A percentile compares a stretch with the other conserved stretches of the same genome.
Evolutionary conservation across 1,140 invertebrate species (phyloP).

Genomic region (Lasioglossum baleicum): DNA sequence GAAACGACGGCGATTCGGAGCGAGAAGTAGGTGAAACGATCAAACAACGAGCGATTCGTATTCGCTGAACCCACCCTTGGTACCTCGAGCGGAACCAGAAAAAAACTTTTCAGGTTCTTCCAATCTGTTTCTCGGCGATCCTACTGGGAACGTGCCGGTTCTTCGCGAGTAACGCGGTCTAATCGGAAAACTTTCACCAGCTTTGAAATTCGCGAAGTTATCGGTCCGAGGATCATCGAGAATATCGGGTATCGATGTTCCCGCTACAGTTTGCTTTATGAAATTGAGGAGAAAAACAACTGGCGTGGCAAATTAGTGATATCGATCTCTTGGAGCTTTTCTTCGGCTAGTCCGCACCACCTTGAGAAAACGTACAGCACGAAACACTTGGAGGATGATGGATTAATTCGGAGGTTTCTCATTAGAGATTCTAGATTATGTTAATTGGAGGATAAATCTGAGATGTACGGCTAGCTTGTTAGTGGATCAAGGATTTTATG

Average conservation of each 20-base stretch:
- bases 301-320: not conserved
- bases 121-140: not conserved
- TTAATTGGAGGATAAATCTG: too few relatives aligned
- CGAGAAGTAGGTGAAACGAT: constrained; percentile 24
- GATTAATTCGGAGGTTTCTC: too few relatives aligned
- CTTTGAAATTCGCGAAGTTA: constrained; percentile 35
- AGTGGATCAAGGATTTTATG: too few relatives aligned
- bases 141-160: constrained; percentile 8
- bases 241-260: constrained; percentile 7
- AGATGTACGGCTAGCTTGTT: too few relatives aligned
- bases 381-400: too few relatives aligned
- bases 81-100: not conserved
- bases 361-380: too few relatives aligned
- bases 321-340: constrained; percentile 3
- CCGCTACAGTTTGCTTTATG: constrained; percentile 9
- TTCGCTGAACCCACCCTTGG: not conserved
- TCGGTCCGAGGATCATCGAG: not conserved
- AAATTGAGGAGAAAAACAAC: not conserved
- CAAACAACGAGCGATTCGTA: not conserved
- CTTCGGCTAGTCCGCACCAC: not conserved
- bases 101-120: constrained; percentile 20
- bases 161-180: constrained; percentile 44
- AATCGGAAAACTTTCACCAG: constrained; percentile 59
- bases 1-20: not conserved
- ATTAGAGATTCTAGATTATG: too few relatives aligned